Evolutionary conservation across 1,140 invertebrate genomes (phyloP).

Genomic region (Brachionus rubens): DNA sequence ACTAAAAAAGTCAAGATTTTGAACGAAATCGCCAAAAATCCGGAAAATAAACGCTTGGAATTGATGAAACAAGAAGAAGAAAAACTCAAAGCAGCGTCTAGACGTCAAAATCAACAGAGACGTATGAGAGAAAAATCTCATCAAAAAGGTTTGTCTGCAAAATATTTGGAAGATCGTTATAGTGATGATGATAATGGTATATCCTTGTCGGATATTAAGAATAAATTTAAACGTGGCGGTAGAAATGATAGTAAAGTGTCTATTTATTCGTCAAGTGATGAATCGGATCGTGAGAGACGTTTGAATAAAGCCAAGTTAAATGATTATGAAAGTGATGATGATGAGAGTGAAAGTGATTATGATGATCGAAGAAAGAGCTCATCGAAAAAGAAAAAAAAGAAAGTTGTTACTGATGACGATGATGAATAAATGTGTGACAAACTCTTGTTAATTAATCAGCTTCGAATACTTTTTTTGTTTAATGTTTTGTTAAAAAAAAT

Average conservation of each 20-base stretch:
- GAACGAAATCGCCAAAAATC: slow-evolving; percentile 1
- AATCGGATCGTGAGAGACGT: slow-evolving; percentile 22
- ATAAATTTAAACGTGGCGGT: slow-evolving; percentile 17
- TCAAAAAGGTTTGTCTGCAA: slow-evolving; percentile 24
- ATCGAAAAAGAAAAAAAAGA: slow-evolving; percentile 43
- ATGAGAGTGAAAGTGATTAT: slow-evolving; percentile 21
- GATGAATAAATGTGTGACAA: neutral
- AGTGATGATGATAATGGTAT: slow-evolving; percentile 43
- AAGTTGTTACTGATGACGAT: slow-evolving; percentile 35
- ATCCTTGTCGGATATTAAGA: slow-evolving; percentile 35
- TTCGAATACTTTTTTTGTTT: neutral
- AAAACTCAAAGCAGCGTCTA: slow-evolving; percentile 24
- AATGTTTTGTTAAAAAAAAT: neutral
- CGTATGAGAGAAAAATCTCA: slow-evolving; percentile 35
- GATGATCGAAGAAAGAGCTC: neutral
- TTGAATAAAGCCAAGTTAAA: slow-evolving; percentile 30
- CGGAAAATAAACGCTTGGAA: neutral
- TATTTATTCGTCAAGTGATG: slow-evolving; percentile 6
- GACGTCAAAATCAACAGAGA: slow-evolving; percentile 42
- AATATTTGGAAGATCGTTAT: slow-evolving; percentile 41
- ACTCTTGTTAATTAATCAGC: neutral
- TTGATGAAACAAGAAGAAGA: slow-evolving; percentile 44
- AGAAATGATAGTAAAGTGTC: slow-evolving; percentile 39
- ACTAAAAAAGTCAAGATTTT: slow-evolving; percentile 44
- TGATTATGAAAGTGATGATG: slow-evolving; percentile 34